Conservation (phyloP, 2,797 vertebrate species). For the Enteromius mattozi region DNA sequence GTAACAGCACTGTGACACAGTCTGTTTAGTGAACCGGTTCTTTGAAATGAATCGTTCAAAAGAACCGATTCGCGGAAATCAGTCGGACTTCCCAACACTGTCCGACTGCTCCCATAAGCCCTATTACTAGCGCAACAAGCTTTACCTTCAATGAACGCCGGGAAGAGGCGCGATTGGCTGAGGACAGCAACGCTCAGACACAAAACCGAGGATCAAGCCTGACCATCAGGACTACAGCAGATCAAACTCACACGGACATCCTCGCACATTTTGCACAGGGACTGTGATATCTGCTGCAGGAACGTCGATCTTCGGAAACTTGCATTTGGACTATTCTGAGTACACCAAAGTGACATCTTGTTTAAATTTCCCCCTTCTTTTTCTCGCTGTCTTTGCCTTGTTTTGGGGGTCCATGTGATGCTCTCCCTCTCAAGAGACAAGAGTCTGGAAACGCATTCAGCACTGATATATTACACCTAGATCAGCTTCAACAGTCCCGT, state of each 20-base stretch:
- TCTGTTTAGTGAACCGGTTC: neutral
- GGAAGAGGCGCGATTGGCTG: conserved; percentile 72
- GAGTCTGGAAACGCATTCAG: conserved; percentile 56
- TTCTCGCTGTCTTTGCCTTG: neutral
- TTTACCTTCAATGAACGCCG: conserved; percentile 79
- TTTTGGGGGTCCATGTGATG: conserved; percentile 67
- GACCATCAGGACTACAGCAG: conserved; percentile 52
- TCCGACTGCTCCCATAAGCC: conserved; percentile 74
- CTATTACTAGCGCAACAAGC: conserved; percentile 77
- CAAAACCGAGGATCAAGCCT: conserved; percentile 61
- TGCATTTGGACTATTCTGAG: conserved; percentile 19
- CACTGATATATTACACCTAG: conserved; percentile 46
- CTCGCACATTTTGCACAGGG: neutral
- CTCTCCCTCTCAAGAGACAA: conserved; percentile 63
- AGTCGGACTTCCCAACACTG: conserved; percentile 66
- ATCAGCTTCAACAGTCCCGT: conserved; percentile 19
- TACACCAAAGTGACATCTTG: neutral
- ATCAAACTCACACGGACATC: conserved; percentile 33
- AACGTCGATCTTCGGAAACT: conserved; percentile 10
- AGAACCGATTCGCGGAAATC: conserved; percentile 1
- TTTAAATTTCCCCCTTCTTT: neutral
- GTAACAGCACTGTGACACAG: too few species aligned
- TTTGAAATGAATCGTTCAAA: neutral
- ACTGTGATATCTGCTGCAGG: conserved; percentile 19
- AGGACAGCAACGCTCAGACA: conserved; percentile 62